Evolutionary conservation across 2,797 vertebrate genomes (phyloP).

Genomic region (Hozukius guyotensis): DNA sequence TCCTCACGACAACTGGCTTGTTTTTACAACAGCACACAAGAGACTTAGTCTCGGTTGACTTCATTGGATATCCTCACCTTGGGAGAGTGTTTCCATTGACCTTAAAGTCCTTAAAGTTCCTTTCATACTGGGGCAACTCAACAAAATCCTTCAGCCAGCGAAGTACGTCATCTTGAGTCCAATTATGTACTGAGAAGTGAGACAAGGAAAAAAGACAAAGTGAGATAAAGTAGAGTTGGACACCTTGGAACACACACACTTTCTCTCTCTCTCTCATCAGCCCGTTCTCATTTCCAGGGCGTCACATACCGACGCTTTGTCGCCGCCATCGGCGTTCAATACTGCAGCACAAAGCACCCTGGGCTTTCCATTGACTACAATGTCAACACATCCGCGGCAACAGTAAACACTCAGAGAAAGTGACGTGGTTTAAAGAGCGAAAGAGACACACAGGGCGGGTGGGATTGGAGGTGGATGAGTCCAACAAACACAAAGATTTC

Average conservation of each 20-base stretch:
- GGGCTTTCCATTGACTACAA: no score
- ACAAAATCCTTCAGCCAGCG: slow-evolving; percentile 97
- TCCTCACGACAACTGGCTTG: neutral
- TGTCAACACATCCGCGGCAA: no score
- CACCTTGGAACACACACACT: neutral
- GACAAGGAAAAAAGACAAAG: neutral
- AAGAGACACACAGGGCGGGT: no score
- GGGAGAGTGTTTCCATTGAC: slow-evolving; percentile 96
- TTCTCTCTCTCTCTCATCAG: neutral
- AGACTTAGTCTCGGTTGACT: neutral
- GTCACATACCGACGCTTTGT: no score
- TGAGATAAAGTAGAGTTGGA: neutral
- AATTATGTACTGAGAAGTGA: slow-evolving; percentile 91
- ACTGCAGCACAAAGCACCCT: no score
- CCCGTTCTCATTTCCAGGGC: neutral
- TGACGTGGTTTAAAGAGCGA: no score
- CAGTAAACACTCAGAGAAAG: no score
- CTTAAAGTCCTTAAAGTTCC: slow-evolving; percentile 92
- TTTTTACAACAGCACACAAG: neutral
- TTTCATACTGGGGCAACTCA: slow-evolving; percentile 97
- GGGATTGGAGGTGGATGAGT: no score
- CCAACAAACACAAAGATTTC: no score
- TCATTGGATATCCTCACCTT: slow-evolving; percentile 81
- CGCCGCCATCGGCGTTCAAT: fast-evolving
- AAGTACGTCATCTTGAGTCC: slow-evolving; percentile 94